A percentile compares a stretch with the other conserved stretches of the same genome.
Conservation (phyloP, 2,888 invertebrate genomes). For the Drosophila limbata region DNA sequence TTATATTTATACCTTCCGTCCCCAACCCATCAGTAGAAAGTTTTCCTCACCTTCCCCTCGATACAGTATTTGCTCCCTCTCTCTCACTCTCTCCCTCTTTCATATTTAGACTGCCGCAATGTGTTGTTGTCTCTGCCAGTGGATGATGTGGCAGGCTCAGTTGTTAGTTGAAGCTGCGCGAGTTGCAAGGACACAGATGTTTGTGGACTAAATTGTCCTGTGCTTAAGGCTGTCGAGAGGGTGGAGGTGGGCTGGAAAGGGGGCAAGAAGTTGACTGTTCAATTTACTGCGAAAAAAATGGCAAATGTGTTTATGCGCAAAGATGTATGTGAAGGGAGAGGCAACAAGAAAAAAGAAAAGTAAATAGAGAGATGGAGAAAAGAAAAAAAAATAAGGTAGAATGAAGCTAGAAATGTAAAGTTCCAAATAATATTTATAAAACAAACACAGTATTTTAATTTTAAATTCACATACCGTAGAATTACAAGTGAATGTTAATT, state of each 20-base stretch:
- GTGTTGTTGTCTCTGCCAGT: conserved; percentile 58
- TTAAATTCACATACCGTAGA: too few species aligned
- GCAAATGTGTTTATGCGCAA: conserved; percentile 77
- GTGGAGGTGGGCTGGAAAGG: background rate
- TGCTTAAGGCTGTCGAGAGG: conserved; percentile 40
- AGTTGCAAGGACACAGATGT: conserved; percentile 61
- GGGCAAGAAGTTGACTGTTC: conserved; percentile 44
- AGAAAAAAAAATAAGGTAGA: background rate
- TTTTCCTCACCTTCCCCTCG: conserved; percentile 33
- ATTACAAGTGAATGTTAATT: background rate
- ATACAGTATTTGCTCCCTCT: conserved; percentile 17
- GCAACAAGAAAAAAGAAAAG: background rate
- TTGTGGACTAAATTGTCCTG: conserved; percentile 65
- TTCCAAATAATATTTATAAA: too few species aligned
- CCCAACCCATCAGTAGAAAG: conserved; percentile 16
- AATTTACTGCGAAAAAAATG: conserved; percentile 73
- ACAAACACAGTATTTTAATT: too few species aligned
- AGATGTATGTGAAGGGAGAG: conserved; percentile 58
- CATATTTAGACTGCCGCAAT: conserved; percentile 53
- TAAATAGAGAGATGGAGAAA: background rate
- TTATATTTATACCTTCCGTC: conserved; percentile 20
- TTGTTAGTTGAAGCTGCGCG: conserved; percentile 30
- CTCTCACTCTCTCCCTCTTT: background rate
- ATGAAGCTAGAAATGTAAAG: background rate
- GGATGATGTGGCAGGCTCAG: conserved; percentile 64